Conservation (phyloP, 1,140 invertebrate genomes). For the Chlorops oryzae region DNA sequence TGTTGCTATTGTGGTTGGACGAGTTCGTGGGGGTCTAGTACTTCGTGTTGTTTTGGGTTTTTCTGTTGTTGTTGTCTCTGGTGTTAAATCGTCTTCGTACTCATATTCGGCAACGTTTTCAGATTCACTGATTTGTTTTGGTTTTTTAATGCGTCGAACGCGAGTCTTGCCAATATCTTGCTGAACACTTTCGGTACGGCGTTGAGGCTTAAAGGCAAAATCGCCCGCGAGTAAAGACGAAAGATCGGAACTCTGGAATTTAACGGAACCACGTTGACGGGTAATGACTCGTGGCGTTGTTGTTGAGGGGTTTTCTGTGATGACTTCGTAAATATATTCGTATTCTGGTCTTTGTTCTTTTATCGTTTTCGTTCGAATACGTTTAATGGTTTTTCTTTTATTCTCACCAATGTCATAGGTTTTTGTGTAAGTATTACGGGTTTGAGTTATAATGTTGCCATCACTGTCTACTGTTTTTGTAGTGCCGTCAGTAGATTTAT, state of each 20-base stretch:
- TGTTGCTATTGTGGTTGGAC: too few relatives aligned
- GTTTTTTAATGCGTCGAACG: constrained; percentile 29
- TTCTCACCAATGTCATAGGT: constrained; percentile 18
- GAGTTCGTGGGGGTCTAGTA: not conserved
- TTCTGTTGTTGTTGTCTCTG: constrained; percentile 7
- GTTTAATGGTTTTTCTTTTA: constrained; percentile 27
- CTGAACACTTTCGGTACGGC: constrained; percentile 11
- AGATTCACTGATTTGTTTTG: constrained; percentile 27
- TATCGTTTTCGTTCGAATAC: constrained; percentile 31
- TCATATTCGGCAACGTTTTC: constrained; percentile 30
- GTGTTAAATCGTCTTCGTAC: constrained; percentile 19
- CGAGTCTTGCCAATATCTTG: constrained; percentile 22
- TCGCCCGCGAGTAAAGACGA: constrained; percentile 38
- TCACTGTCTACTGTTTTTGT: too few relatives aligned
- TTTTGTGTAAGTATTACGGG: constrained; percentile 29
- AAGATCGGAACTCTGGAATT: constrained; percentile 36
- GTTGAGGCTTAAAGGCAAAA: constrained; percentile 19
- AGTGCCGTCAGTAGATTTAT: too few relatives aligned
- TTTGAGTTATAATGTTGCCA: too few relatives aligned
- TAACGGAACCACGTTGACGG: constrained; percentile 31
- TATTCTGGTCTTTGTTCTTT: constrained; percentile 33
- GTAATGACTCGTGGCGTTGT: constrained; percentile 26
- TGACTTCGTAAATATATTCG: constrained; percentile 32
- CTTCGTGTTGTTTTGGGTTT: not conserved
- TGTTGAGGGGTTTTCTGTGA: constrained; percentile 17